Conservation (phyloP, 2,113 vertebrate genomes). For the Terrapene triunguis region DNA sequence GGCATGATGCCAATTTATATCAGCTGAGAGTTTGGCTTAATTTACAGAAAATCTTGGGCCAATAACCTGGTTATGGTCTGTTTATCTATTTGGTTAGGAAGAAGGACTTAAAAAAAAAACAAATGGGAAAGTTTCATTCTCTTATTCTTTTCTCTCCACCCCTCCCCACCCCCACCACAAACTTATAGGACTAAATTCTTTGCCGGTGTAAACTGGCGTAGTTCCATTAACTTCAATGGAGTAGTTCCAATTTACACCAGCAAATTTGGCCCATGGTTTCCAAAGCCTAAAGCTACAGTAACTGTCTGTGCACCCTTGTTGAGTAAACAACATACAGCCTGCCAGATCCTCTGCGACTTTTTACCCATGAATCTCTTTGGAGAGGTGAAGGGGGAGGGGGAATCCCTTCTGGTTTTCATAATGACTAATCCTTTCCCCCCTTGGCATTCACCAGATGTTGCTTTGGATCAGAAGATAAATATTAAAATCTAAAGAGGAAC, state of each 20-base stretch:
- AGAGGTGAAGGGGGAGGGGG: slow-evolving; percentile 25
- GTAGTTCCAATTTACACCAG: not conserved
- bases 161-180: not conserved
- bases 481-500: slow-evolving; percentile 84
- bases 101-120: not conserved
- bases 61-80: not conserved
- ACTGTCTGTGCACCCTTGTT: not conserved
- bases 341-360: slow-evolving; percentile 58
- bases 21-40: not conserved
- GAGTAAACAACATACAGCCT: slow-evolving; percentile 65
- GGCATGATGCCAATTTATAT: not conserved
- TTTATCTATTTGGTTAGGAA: not conserved
- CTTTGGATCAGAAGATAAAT: slow-evolving; percentile 84
- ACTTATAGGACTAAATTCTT: too few relatives aligned
- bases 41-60: accelerated
- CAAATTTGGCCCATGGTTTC: slow-evolving; percentile 7
- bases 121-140: not conserved
- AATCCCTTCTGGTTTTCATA: slow-evolving; percentile 80
- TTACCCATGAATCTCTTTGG: slow-evolving; percentile 61
- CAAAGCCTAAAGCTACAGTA: slow-evolving; percentile 21
- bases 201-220: not conserved
- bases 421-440: slow-evolving; percentile 82
- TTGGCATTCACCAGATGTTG: slow-evolving; percentile 85
- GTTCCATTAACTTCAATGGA: not conserved
- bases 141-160: not conserved